A percentile compares a stretch with the other conserved stretches of the same genome.
These are phyloP conservation scores for Paramormyrops kingsleyae DNA, from an alignment of 2,113 vertebrate species.

Conservation along the genomic window DNA sequence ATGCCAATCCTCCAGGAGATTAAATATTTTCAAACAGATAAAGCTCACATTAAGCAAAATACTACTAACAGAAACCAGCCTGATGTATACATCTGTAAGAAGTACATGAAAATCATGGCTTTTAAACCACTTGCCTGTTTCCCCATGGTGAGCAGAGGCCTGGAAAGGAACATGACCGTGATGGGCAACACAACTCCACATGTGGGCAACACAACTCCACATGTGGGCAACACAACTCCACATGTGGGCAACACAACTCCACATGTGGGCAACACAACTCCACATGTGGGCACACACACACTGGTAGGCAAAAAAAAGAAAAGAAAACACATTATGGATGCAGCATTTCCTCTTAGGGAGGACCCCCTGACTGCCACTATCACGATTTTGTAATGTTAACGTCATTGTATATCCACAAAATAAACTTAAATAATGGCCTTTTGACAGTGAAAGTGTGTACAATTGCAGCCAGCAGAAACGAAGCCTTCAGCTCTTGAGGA, in stretches of 20 bases:
- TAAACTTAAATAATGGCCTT: background rate
- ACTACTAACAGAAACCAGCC: background rate
- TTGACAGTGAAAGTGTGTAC: background rate
- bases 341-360: background rate
- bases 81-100: background rate
- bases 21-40: constrained; percentile 1
- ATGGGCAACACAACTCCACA: background rate
- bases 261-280: background rate
- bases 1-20: background rate
- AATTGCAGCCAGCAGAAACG: background rate
- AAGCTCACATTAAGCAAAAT: constrained; percentile 1
- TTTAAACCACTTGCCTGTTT: background rate
- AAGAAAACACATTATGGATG: background rate
- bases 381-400: background rate
- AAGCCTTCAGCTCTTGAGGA: background rate
- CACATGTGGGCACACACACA: background rate
- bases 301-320: background rate
- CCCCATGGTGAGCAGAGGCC: background rate
- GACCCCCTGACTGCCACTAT: background rate
- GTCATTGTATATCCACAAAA: constrained; percentile 24
- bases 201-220: background rate
- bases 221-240: background rate
- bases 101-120: background rate
- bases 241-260: background rate
- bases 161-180: background rate